A percentile compares a stretch with the other conserved stretches of the same genome.
phyloP scores from a whole-genome alignment of 2,888 invertebrate species.

The Perithous albicinctus region DNA sequence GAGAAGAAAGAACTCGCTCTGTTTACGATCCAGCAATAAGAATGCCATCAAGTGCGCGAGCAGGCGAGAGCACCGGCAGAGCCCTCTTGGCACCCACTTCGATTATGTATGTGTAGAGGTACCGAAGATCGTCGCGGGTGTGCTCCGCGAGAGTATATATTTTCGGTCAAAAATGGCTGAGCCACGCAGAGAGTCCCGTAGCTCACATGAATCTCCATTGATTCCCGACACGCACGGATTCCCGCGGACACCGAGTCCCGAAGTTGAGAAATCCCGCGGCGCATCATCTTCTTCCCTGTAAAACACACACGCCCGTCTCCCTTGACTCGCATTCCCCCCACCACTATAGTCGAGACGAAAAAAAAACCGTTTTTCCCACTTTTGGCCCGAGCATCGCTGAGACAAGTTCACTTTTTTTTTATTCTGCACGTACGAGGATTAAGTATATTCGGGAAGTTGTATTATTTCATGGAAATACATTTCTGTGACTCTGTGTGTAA shows the following conservation, averaged over 20 bases:
- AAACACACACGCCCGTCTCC: neutral
- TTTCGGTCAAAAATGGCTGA: conserved; percentile 24
- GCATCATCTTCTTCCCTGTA: conserved; percentile 4
- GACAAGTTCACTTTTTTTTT: conserved; percentile 53
- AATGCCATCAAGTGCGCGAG: conserved; percentile 46
- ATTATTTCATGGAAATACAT: no score
- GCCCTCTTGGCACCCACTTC: conserved; percentile 49
- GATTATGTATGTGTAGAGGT: neutral
- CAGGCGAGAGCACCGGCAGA: conserved; percentile 45
- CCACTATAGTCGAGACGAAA: neutral
- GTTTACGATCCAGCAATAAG: conserved; percentile 75
- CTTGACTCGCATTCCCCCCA: neutral
- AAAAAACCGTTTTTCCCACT: neutral
- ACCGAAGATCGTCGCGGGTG: conserved; percentile 19
- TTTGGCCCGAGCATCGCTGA: conserved; percentile 37
- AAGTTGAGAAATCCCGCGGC: conserved; percentile 17
- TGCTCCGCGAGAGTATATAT: conserved; percentile 43
- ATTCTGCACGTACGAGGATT: conserved; percentile 12
- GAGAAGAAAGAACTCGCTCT: conserved; percentile 68
- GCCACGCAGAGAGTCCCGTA: neutral
- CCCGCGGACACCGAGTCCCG: conserved; percentile 52
- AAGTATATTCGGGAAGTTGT: neutral
- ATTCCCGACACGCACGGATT: conserved; percentile 56
- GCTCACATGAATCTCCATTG: conserved; percentile 55
- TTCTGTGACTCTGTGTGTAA: no score